Evolutionary conservation across 2,113 vertebrate genomes (phyloP).

Genomic region (Tetrax tetrax): DNA sequence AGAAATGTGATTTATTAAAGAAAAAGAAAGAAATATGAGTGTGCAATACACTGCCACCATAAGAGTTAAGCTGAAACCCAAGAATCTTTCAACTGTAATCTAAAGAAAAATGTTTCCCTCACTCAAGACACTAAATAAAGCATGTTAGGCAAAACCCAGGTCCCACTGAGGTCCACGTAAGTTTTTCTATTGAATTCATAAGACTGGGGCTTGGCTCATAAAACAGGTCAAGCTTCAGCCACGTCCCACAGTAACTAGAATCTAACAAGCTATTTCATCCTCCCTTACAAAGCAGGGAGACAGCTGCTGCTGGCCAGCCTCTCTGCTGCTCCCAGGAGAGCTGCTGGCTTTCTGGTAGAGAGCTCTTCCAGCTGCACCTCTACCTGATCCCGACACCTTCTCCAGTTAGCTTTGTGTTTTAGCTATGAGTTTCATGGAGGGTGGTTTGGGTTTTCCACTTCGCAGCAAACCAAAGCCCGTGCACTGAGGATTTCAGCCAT

Average conservation of each 20-base stretch:
- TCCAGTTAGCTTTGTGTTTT: not conserved
- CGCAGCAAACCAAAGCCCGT: not conserved
- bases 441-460: slow-evolving; percentile 16
- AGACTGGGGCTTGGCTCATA: slow-evolving; percentile 13
- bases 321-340: not conserved
- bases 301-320: not conserved
- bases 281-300: not conserved
- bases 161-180: slow-evolving; percentile 2
- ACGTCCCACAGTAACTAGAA: slow-evolving; percentile 25
- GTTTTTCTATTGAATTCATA: slow-evolving; percentile 11
- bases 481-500: not conserved
- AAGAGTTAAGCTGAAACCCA: slow-evolving; percentile 50
- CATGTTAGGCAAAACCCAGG: slow-evolving; percentile 23
- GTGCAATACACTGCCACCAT: not conserved
- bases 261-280: slow-evolving; percentile 8
- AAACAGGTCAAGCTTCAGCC: slow-evolving; percentile 46
- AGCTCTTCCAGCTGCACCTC: slow-evolving; percentile 40
- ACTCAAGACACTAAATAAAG: slow-evolving; percentile 16
- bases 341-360: not conserved
- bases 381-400: slow-evolving; percentile 51
- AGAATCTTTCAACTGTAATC: slow-evolving; percentile 55
- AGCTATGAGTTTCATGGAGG: not conserved
- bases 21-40: not conserved
- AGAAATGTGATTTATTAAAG: slow-evolving; percentile 31
- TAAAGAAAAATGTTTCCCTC: slow-evolving; percentile 56